A percentile compares a stretch with the other conserved stretches of the same genome.
phyloP scores from a whole-genome alignment of 1,140 invertebrate species.

The Aphis gossypii region DNA sequence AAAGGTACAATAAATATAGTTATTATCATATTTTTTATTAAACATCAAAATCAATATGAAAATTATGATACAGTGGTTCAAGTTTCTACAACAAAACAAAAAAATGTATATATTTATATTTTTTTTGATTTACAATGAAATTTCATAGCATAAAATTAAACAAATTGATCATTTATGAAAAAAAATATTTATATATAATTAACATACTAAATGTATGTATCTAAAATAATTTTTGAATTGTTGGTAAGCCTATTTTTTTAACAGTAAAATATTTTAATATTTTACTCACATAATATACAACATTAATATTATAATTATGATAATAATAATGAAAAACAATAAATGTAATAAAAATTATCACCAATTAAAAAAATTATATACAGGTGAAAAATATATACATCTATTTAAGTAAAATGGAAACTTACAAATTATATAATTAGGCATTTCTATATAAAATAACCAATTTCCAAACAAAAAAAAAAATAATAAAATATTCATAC shows the following conservation, averaged over 20 bases:
- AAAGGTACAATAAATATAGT: background rate
- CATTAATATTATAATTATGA: slow-evolving; percentile 10
- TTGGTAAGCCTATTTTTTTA: background rate
- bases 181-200: background rate
- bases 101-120: background rate
- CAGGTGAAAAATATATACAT: slow-evolving; percentile 34
- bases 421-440: slow-evolving; percentile 34
- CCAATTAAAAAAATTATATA: slow-evolving; percentile 37
- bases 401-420: slow-evolving; percentile 49
- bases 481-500: slow-evolving; percentile 21
- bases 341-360: slow-evolving; percentile 33
- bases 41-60: slow-evolving; percentile 45
- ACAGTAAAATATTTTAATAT: slow-evolving; percentile 32
- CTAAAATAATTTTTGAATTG: slow-evolving; percentile 24
- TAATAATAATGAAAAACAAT: slow-evolving; percentile 3
- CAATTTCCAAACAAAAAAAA: slow-evolving; percentile 17
- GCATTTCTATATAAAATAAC: slow-evolving; percentile 40
- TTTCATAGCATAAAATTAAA: slow-evolving; percentile 11
- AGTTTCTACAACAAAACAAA: slow-evolving; percentile 42
- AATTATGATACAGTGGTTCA: slow-evolving; percentile 42
- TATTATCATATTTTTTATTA: slow-evolving; percentile 11
- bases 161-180: slow-evolving; percentile 39
- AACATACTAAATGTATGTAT: background rate
- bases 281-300: slow-evolving; percentile 25
- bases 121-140: background rate